These are phyloP conservation scores for Mustela nigripes DNA, from an alignment of 2,113 vertebrate genomes.

Conservation along the genomic window DNA sequence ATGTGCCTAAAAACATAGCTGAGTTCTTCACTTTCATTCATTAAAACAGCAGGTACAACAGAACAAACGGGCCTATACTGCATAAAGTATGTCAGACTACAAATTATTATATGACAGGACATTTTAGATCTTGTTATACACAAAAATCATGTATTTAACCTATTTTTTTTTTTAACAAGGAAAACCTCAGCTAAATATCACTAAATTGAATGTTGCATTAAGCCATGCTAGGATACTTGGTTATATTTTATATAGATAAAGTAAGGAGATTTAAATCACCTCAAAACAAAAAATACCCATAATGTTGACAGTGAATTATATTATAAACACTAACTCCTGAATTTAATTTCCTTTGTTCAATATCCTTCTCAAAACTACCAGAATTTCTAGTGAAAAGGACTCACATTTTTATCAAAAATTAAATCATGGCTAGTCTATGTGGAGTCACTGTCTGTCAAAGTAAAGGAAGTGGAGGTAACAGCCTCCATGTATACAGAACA, in stretches of 20 bases:
- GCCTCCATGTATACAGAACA: not conserved
- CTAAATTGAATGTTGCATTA: constrained; percentile 15
- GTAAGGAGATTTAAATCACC: not conserved
- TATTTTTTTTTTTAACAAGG: not conserved
- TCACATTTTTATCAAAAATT: constrained; percentile 44
- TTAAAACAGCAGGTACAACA: not conserved
- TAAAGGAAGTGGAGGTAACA: not conserved
- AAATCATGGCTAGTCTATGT: not conserved
- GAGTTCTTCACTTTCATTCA: not conserved
- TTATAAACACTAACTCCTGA: not conserved
- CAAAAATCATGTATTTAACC: not conserved
- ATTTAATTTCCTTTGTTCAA: constrained; percentile 37
- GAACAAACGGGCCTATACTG: not conserved
- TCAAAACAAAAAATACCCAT: not conserved
- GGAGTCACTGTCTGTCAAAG: not conserved
- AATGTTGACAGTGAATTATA: not conserved
- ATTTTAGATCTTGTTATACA: not conserved
- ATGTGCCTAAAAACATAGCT: not conserved
- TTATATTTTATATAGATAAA: constrained; percentile 23
- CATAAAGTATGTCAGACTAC: not conserved
- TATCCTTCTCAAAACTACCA: not conserved
- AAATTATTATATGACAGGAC: not conserved
- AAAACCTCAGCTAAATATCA: constrained; percentile 12
- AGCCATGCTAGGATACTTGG: not conserved
- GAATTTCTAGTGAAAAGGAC: not conserved